Evolutionary conservation across 2,797 vertebrate genomes (phyloP), one percentile per base, ranked within the genome.

Genomic region (Typhlichthys subterraneus): DNA sequence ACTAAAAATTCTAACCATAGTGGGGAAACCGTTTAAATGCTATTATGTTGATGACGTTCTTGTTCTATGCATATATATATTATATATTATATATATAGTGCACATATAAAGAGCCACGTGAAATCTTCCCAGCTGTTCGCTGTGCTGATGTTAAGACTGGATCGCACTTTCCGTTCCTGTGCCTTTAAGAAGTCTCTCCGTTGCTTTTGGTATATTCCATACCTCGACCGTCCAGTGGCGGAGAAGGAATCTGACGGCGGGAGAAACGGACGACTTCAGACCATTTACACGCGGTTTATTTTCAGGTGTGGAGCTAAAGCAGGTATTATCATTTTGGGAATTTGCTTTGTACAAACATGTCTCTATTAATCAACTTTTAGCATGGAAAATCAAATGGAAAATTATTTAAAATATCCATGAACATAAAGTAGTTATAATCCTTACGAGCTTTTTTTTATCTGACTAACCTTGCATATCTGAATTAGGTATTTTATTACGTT

Each of bases 171-270:
- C 23, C 52, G 84, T 65, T 80, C 80, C 86, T 89, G 84, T 85
- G 79, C 63, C 88, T 89, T 89, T 89, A 87, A 89, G 80, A 77
- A 75, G 82, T 78, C 64, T 57, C 79, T 85, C 82, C 82, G 70
- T 71, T 70, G 73, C 61, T 61, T 74, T 23, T 52, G 47, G 59
- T 53, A 64, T 79, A 83, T 88, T 88, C 85, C 88, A 82, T 76
- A 80, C 84, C 77, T 23, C 60, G 76, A 75, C 78, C 68, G 79
- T 89, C 85, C 85, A 85, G 80, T 63, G 79, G 82, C 62, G 70
- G 77, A 83, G 79, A 12, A 71, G 83, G 85, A 87, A 79, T 85
- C 81, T 80, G 69, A 53, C 77, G 58, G 71, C 47, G 33, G 81
- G 70, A 71, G 67, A 57, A 38, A 47, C 31, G 11, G 17, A 23